Base-by-base conservation (phyloP, 2,888 invertebrate genomes). In the Nomada flava region DNA sequence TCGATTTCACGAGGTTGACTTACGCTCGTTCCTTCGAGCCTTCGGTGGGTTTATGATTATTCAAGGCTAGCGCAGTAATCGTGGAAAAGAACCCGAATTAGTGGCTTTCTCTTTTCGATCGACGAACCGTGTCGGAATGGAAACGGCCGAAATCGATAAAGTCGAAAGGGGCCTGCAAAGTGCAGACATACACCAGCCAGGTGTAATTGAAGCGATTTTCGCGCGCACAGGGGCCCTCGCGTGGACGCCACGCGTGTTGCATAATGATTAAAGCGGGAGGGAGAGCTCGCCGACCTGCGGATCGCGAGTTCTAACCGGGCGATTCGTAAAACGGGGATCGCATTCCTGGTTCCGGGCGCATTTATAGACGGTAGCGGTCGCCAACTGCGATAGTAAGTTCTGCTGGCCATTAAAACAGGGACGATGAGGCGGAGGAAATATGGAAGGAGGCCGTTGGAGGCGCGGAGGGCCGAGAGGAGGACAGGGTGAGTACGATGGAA, bases 401-500 rank as follows among this genome's bases (percentile, higher is more conserved):
- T 83, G 78, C 73, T 74, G 76, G 84, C 85, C 86, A 83, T 89
- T 89, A 88, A 89, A 86, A 86, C 86, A 85, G 83, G 76, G 72
- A 86, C 82, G 79, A 79, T 13, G 78, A 72, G 52, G 67, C 59
- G 53, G 68, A 65, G 75, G 76, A 84, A 82, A 75, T n/a, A 47
- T 60, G 59, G 73, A 67, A n/a, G 72, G 65, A 57, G 67, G 65
- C 47, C 55, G 26, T 23, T 42, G 78, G 71, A 63, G 71, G 69
- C 15, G 53, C 26, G 47, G 67, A 64, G 69, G 64, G 65, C 73
- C 62, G 44, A 36, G 36, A 53, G 72, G 73, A 26, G 64, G 70
- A 15, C n/a, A 64, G 59, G 52, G 68, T 55, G 65, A 64, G 79
- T n/a, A 60, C 62, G 78, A 64, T 59, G 77, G 70, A 81, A 65